A percentile compares a stretch with the other conserved stretches of the same genome.
phyloP scores from a whole-genome alignment of 1,140 invertebrate species.

The Gonioctena quinquepunctata region DNA sequence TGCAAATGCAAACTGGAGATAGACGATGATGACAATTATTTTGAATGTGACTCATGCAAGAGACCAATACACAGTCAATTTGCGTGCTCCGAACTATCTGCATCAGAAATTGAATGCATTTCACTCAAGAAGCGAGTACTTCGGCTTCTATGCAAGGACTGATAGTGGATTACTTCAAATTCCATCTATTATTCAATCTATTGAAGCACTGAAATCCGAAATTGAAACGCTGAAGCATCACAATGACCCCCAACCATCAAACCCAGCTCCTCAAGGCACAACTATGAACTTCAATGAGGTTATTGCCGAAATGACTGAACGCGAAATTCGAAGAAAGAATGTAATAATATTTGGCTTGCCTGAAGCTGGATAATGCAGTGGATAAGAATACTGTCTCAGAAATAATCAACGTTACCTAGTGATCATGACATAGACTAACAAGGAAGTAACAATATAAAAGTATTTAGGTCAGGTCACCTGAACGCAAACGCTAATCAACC shows the following conservation, averaged over 20 bases:
- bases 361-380: background rate
- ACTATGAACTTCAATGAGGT: background rate
- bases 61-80: background rate
- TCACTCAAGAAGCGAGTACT: background rate
- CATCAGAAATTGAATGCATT: background rate
- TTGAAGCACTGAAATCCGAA: constrained; percentile 2
- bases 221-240: constrained; percentile 1
- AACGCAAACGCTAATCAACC: background rate
- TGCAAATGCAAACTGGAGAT: background rate
- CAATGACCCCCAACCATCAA: background rate
- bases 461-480: background rate
- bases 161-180: too few species aligned
- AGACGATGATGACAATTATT: background rate
- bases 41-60: background rate
- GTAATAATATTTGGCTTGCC: background rate
- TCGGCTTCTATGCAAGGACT: background rate
- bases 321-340: background rate
- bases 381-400: background rate
- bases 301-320: background rate
- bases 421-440: background rate
- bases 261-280: background rate
- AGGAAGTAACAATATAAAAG: background rate
- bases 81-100: background rate
- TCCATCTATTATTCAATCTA: background rate
- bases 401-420: background rate